Percentiles rank a stretch among this genome's conserved stretches.
phyloP scores from a whole-genome alignment of 2,113 vertebrate genomes.

The Chaenogobius annularis region DNA sequence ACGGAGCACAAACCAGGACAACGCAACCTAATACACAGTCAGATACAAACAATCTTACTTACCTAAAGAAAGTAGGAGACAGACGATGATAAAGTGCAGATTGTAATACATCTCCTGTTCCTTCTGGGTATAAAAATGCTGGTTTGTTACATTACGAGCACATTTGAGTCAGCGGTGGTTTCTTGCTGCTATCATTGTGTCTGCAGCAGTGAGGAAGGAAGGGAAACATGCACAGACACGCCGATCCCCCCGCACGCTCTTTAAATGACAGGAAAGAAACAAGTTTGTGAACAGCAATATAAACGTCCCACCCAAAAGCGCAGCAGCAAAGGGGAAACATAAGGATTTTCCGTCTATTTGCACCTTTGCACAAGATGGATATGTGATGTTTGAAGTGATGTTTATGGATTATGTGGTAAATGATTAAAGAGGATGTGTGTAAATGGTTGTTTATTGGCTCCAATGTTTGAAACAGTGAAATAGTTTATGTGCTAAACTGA shows the following conservation, averaged over 20 bases:
- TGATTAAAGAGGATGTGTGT: too few species aligned
- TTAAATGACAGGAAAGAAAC: conserved; percentile 39
- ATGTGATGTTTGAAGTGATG: too few species aligned
- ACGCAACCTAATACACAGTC: background rate
- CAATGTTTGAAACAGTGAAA: too few species aligned
- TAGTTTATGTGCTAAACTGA: too few species aligned
- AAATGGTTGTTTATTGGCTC: too few species aligned
- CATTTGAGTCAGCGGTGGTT: conserved; percentile 1
- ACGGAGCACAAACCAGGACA: background rate
- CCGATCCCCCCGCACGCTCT: background rate
- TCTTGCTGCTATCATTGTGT: background rate
- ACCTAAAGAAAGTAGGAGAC: conserved; percentile 37
- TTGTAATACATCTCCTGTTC: conserved; percentile 31
- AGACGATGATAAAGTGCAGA: conserved; percentile 26
- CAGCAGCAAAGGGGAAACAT: background rate
- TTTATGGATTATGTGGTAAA: too few species aligned
- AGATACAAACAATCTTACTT: conserved; percentile 17
- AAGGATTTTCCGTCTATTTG: too few species aligned
- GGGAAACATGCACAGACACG: conserved; percentile 36
- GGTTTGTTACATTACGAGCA: too few species aligned
- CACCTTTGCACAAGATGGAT: too few species aligned
- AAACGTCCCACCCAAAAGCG: conserved; percentile 15
- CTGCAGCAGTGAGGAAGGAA: conserved; percentile 37
- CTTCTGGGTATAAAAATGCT: background rate
- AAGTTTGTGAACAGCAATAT: conserved; percentile 6